phyloP scores from a whole-genome alignment of 2,797 vertebrate genomes.

The Rhyacichthys aspro region DNA sequence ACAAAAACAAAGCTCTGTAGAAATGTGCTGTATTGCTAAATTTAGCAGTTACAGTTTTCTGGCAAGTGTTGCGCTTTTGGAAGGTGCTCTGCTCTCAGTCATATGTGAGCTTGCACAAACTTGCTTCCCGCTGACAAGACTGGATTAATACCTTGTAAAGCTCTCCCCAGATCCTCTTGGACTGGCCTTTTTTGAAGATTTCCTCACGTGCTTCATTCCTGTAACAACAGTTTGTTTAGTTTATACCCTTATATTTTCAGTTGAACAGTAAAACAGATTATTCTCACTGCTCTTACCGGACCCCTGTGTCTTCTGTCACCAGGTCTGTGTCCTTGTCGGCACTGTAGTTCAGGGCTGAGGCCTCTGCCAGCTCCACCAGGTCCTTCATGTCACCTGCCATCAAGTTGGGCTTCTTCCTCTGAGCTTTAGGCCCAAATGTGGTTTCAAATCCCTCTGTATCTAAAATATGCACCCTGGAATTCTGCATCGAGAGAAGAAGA shows the following conservation, averaged over 20 bases:
- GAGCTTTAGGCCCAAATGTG: constrained; percentile 95
- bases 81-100: too few relatives aligned
- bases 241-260: neutral
- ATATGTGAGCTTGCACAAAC: too few relatives aligned
- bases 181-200: constrained; percentile 98
- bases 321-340: constrained; percentile 89
- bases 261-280: neutral
- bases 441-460: constrained; percentile 95
- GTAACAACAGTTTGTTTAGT: constrained; percentile 12
- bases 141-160: constrained; percentile 89
- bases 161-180: constrained; percentile 98
- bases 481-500: constrained; percentile 73
- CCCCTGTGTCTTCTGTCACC: constrained; percentile 90
- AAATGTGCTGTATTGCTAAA: too few relatives aligned
- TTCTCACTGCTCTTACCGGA: constrained; percentile 79
- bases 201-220: constrained; percentile 93
- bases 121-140: too few relatives aligned
- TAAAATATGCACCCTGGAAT: constrained; percentile 95
- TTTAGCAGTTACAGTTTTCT: too few relatives aligned
- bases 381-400: constrained; percentile 86
- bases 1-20: too few relatives aligned
- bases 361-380: constrained; percentile 86
- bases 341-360: constrained; percentile 81
- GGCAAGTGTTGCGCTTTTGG: too few relatives aligned
- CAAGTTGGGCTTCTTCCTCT: constrained; percentile 93